Conservation (phyloP, 2,113 vertebrate genomes). For the Numenius arquata region DNA sequence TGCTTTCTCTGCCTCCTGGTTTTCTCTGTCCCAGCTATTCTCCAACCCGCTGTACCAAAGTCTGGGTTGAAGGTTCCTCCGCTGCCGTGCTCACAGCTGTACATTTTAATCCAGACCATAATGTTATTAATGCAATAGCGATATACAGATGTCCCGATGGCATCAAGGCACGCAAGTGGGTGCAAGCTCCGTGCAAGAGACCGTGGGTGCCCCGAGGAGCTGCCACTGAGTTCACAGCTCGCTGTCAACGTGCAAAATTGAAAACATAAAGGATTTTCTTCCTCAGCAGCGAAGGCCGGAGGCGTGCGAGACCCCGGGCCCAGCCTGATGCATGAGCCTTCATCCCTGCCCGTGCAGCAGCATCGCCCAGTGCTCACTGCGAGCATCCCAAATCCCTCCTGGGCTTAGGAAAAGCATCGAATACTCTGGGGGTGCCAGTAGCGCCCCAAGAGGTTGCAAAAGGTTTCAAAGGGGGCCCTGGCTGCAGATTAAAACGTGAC, state of each 20-base stretch:
- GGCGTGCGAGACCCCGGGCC: accelerated
- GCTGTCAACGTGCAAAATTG: accelerated
- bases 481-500: neutral
- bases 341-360: neutral
- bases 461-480: neutral
- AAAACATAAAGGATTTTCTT: neutral
- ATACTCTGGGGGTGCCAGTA: too few species aligned
- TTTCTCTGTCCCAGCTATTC: neutral
- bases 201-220: accelerated
- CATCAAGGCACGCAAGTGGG: too few species aligned
- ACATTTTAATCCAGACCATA: neutral
- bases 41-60: neutral
- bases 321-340: accelerated
- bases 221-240: neutral
- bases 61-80: neutral
- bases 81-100: neutral
- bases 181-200: neutral
- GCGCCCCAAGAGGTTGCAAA: neutral
- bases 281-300: neutral
- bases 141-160: accelerated
- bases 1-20: neutral
- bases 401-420: neutral
- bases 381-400: neutral
- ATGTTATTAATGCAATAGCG: neutral
- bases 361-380: accelerated